phyloP scores from a whole-genome alignment of 2,113 vertebrate genomes.

The Forbesichthys papilliferus region DNA sequence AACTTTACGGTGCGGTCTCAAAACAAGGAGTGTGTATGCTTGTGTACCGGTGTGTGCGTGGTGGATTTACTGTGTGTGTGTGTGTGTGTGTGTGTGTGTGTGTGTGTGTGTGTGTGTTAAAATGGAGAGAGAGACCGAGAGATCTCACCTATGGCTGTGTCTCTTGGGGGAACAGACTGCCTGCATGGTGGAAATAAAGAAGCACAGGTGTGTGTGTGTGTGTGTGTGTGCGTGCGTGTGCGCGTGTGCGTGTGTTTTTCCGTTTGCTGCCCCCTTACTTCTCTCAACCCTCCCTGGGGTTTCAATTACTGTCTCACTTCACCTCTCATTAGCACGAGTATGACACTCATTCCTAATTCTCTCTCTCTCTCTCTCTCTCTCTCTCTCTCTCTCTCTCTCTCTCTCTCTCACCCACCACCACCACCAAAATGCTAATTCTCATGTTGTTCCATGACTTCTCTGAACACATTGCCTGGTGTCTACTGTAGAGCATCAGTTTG shows the following conservation, averaged over 20 bases:
- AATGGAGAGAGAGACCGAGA: slow-evolving; percentile 14
- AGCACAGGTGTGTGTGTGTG: slow-evolving; percentile 44
- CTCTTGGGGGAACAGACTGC: slow-evolving; percentile 52
- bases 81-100: slow-evolving; percentile 4
- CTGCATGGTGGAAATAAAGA: slow-evolving; percentile 50
- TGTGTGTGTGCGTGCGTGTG: slow-evolving; percentile 17
- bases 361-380: too few relatives aligned
- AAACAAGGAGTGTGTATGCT: slow-evolving; percentile 39
- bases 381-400: not conserved
- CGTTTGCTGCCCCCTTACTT: slow-evolving; percentile 52
- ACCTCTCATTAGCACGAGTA: slow-evolving; percentile 77
- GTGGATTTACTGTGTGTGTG: not conserved
- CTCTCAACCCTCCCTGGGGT: slow-evolving; percentile 65
- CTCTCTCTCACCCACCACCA: slow-evolving; percentile 17
- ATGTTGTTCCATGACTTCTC: slow-evolving; percentile 52
- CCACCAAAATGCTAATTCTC: slow-evolving; percentile 10
- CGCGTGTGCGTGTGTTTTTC: slow-evolving; percentile 45
- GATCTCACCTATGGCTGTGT: slow-evolving; percentile 39
- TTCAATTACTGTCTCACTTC: slow-evolving; percentile 79
- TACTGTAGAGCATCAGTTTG: too few relatives aligned
- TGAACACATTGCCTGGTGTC: slow-evolving; percentile 47
- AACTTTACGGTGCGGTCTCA: slow-evolving; percentile 29
- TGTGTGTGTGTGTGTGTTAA: not conserved
- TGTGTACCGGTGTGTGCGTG: not conserved
- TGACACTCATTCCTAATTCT: slow-evolving; percentile 65